Evolutionary conservation across 2,113 vertebrate genomes (phyloP).

Genomic region (Brachyhypopomus gauderio): DNA sequence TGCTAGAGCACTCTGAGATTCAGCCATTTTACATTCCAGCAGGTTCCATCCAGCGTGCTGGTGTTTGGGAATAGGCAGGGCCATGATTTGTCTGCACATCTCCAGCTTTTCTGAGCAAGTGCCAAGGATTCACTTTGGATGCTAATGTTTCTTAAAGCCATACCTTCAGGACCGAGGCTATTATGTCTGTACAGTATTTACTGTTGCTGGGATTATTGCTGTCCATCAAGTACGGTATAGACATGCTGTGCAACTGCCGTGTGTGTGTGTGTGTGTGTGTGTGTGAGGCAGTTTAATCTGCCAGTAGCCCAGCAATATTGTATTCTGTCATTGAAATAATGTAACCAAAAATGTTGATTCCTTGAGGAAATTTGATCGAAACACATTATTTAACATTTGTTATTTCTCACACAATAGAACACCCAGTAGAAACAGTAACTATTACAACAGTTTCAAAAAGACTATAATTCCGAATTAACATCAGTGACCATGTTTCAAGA

Average conservation of each 20-base stretch:
- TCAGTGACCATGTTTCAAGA: neutral
- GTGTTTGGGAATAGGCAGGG: constrained; percentile 73
- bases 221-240: neutral
- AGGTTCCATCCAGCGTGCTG: constrained; percentile 74
- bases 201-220: constrained; percentile 27
- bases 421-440: too few species aligned
- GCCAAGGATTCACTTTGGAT: constrained; percentile 66
- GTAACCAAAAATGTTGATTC: too few species aligned
- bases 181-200: constrained; percentile 26
- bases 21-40: constrained; percentile 71
- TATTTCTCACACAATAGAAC: too few species aligned
- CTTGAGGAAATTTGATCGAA: too few species aligned
- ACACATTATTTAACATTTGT: too few species aligned
- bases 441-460: too few species aligned
- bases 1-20: constrained; percentile 55
- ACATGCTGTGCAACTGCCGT: neutral
- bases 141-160: constrained; percentile 48
- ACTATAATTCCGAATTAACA: neutral
- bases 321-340: neutral
- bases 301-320: neutral
- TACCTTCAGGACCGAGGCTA: constrained; percentile 35
- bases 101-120: constrained; percentile 56
- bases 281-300: neutral
- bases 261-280: neutral
- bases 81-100: constrained; percentile 68